Evolutionary conservation across 2,797 vertebrate species (phyloP).

Genomic region (Capromys pilorides): DNA sequence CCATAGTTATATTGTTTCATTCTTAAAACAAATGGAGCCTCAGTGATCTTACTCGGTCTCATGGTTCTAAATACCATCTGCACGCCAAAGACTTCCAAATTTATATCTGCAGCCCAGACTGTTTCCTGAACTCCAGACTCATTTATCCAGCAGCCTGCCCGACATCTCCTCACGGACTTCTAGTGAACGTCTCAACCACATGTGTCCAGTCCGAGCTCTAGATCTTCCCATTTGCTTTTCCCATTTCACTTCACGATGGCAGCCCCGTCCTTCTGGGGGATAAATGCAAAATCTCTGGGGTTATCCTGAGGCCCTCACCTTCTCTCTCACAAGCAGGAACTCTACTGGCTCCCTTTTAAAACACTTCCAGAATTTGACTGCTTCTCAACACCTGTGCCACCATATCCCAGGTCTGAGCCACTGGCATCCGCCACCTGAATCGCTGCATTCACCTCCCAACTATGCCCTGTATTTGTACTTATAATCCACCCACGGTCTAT

Average conservation of each 20-base stretch:
- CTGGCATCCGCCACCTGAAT: neutral
- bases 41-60: neutral
- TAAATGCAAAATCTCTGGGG: neutral
- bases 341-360: neutral
- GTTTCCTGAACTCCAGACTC: slow-evolving; percentile 72
- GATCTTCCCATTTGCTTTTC: neutral
- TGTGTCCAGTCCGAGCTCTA: neutral
- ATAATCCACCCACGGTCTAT: neutral
- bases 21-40: slow-evolving; percentile 67
- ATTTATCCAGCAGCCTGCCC: slow-evolving; percentile 26
- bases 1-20: slow-evolving; percentile 27
- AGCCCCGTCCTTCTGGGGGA: neutral
- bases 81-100: slow-evolving; percentile 61
- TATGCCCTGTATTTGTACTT: neutral
- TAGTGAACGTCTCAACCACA: neutral
- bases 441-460: neutral
- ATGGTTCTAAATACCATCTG: slow-evolving; percentile 26
- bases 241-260: neutral
- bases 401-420: neutral
- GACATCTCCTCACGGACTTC: neutral
- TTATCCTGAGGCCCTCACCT: neutral
- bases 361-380: neutral
- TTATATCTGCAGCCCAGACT: slow-evolving; percentile 65
- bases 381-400: neutral
- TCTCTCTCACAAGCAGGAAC: neutral